Evolutionary conservation across 2,797 vertebrate genomes (phyloP), one percentile per base, ranked within the genome.

Genomic region (Chelmon rostratus): DNA sequence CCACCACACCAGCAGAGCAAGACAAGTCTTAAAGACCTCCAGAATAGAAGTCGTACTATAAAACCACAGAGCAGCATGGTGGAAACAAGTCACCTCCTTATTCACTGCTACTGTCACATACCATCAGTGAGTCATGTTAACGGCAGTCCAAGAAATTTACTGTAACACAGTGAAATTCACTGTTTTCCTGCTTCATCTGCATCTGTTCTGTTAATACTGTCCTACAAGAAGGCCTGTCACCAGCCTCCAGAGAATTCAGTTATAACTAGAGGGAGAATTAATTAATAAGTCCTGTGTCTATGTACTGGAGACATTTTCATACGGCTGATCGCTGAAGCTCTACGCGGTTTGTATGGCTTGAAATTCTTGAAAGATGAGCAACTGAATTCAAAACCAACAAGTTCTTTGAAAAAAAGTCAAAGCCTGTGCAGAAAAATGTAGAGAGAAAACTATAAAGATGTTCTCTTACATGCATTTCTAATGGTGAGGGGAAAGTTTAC

Each of bases 11-110:
- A 50, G 75, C 73, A 81, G 78, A 68, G 76, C 49, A 28, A 79
- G 77, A 76, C 71, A 19, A 74, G 73, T 68, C 70, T 86, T 81
- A 57, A 74, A 88, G 74, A 83, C 85, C 82, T 84, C 70, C 50
- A 81, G 63, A 89, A 90, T 54, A 86, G 67, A 75, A 80, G 58
- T 73, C 18, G 15, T 76, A 59, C 82, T 82, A 21, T 73, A 75
- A 84, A 80, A 73, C 59, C 67, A 58, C 62, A 69, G 28, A 57
- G 33, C 68, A 28, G 44, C 42, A 19, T 25, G 16, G 62, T 40
- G 40, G 53, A 80, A 71, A 44, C 19, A 9, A 68, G 59, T 70
- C 81, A 82, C 76, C 77, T 79, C 64, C 38, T 81, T 10, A 53
- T 53, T 76, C 76, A 85, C 71, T 63, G 59, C 71, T 31, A 78